Conservation (phyloP, 2,113 vertebrate species). For the Trogon melanurus region DNA sequence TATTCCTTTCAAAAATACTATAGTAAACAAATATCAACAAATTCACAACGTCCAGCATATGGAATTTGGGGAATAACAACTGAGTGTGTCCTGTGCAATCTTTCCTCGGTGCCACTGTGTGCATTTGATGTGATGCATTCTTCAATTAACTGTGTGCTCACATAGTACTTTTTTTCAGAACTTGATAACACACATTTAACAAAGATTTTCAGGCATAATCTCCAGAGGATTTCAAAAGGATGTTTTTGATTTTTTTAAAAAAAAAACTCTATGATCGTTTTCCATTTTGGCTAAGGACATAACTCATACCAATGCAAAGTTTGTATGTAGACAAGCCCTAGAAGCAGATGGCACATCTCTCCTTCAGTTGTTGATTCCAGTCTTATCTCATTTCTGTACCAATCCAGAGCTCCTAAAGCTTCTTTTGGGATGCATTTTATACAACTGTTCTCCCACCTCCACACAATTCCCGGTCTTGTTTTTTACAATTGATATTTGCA, state of each 20-base stretch:
- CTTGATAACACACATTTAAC: neutral
- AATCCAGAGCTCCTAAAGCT: neutral
- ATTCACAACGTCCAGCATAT: neutral
- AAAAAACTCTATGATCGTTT: neutral
- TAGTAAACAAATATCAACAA: neutral
- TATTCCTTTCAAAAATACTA: neutral
- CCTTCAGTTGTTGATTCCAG: neutral
- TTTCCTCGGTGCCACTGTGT: neutral
- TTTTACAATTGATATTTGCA: neutral
- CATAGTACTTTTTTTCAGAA: neutral
- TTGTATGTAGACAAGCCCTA: neutral
- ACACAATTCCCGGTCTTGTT: neutral
- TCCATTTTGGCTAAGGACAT: neutral
- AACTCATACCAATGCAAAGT: neutral
- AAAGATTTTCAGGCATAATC: neutral
- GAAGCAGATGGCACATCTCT: neutral
- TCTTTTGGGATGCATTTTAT: neutral
- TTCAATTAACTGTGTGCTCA: neutral
- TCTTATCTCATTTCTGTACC: neutral
- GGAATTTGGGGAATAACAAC: neutral
- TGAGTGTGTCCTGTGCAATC: neutral
- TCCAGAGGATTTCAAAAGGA: neutral
- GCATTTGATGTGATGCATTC: neutral
- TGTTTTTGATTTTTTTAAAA: too few species aligned
- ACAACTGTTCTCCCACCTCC: neutral